phyloP scores from a whole-genome alignment of 1,140 invertebrate genomes.

The Nebria ingens region DNA sequence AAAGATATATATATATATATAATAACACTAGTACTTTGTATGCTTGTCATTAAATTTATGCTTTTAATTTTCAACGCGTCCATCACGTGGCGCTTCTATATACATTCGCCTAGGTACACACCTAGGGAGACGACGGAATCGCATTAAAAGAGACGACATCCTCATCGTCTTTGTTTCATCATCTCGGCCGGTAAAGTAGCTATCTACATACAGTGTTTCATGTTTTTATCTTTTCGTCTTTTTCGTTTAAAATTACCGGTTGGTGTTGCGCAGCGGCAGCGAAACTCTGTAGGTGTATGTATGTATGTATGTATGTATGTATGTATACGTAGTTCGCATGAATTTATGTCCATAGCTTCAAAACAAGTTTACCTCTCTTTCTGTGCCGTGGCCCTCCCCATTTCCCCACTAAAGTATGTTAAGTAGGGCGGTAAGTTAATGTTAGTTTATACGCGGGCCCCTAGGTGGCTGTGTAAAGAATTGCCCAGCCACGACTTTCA shows the following conservation, averaged over 20 bases:
- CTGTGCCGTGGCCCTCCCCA: not conserved
- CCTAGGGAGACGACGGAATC: conserved; percentile 3
- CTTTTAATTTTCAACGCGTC: conserved; percentile 5
- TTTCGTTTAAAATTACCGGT: not conserved
- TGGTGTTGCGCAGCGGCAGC: no score
- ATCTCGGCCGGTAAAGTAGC: not conserved
- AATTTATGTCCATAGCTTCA: not conserved
- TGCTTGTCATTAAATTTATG: conserved; percentile 5
- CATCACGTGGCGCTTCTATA: not conserved
- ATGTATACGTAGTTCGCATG: not conserved
- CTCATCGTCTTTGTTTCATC: not conserved
- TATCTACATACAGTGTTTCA: not conserved
- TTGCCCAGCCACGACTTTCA: not conserved
- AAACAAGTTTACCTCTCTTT: no score
- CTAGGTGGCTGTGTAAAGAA: not conserved
- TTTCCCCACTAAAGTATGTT: not conserved
- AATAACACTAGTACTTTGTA: not conserved
- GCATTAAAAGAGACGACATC: conserved; percentile 1
- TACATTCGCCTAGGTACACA: no score
- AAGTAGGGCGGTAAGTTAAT: conserved; percentile 1
- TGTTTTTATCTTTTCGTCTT: not conserved
- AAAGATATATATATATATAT: not conserved
- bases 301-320: no score
- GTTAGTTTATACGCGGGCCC: not conserved
- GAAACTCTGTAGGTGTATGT: no score